Conservation (phyloP, 1,140 invertebrate species). For the Euschistus heros region DNA sequence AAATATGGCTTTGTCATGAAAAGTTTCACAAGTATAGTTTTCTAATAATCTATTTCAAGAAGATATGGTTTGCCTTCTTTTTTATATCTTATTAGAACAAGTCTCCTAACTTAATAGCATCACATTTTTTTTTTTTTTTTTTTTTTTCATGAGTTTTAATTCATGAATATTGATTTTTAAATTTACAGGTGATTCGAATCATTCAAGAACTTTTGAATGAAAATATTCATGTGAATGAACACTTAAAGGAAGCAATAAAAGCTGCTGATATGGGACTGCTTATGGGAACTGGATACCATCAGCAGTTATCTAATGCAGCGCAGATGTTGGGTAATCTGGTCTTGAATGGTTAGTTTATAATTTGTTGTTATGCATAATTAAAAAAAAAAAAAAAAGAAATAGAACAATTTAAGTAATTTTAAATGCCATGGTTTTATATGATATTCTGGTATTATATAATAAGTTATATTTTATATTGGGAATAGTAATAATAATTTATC, state of each 20-base stretch:
- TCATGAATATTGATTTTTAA: neutral
- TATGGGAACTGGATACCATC: conserved; percentile 44
- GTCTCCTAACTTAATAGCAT: no score
- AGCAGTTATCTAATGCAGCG: conserved; percentile 27
- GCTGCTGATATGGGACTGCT: conserved; percentile 71
- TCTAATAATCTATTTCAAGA: no score
- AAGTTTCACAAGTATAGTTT: no score
- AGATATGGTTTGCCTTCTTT: no score
- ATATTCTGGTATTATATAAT: no score
- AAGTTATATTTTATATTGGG: no score
- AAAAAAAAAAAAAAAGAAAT: neutral
- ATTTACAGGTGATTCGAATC: conserved; percentile 9
- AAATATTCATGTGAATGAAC: conserved; percentile 23
- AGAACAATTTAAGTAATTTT: neutral
- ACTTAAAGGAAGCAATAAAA: conserved; percentile 46
- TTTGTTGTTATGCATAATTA: neutral
- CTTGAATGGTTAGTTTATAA: conserved; percentile 1
- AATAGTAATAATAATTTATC: no score
- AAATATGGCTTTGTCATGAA: no score
- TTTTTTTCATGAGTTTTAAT: no score
- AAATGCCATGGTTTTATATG: no score
- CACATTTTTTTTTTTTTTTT: no score
- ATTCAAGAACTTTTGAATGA: conserved; percentile 7
- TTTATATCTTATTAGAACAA: no score
- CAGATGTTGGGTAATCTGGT: conserved; percentile 24